Evolutionary conservation across 2,888 invertebrate genomes (phyloP).

Genomic region (Ectemnius lituratus): DNA sequence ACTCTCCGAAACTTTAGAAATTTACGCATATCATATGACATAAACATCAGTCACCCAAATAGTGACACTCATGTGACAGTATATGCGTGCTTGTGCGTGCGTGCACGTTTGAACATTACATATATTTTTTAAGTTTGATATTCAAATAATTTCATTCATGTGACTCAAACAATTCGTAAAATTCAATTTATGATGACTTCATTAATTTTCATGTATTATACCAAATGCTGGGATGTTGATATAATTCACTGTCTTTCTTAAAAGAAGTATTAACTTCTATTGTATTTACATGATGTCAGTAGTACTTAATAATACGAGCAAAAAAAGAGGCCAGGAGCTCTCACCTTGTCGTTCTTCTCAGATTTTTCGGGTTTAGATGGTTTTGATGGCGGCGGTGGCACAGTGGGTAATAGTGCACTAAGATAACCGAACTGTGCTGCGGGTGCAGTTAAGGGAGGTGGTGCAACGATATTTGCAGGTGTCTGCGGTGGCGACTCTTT

Average conservation of each 20-base stretch:
- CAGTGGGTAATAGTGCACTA: conserved; percentile 41
- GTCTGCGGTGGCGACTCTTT: conserved; percentile 58
- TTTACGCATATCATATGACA: too few relatives aligned
- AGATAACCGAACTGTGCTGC: conserved; percentile 55
- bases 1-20: too few relatives aligned
- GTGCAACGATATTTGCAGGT: conserved; percentile 45
- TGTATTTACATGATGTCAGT: too few relatives aligned
- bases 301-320: too few relatives aligned
- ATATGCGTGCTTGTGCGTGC: too few relatives aligned
- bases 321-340: conserved; percentile 7
- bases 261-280: too few relatives aligned
- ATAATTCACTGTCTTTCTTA: neutral
- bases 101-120: too few relatives aligned
- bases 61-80: too few relatives aligned
- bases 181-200: neutral
- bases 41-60: too few relatives aligned
- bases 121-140: too few relatives aligned
- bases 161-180: too few relatives aligned
- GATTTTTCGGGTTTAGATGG: conserved; percentile 63
- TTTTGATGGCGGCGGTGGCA: conserved; percentile 56
- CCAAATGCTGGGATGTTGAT: neutral
- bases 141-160: too few relatives aligned
- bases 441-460: conserved; percentile 52
- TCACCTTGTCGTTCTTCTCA: conserved; percentile 67
- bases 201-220: neutral